phyloP scores from a whole-genome alignment of 2,888 invertebrate genomes.

The Neoscelio sp. region DNA sequence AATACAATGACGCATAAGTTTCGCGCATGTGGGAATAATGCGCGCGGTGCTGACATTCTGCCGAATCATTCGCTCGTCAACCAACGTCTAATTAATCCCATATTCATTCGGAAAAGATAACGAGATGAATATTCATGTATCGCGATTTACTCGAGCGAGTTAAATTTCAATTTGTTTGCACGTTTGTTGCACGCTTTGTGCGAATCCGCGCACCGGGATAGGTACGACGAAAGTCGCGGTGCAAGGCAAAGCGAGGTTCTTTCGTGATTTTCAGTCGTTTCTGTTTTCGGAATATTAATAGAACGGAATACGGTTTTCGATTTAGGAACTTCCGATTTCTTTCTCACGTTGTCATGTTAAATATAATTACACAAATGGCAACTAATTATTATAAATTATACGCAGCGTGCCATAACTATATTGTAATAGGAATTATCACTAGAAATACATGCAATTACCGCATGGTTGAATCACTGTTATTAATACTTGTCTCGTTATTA shows the following conservation, averaged over 20 bases:
- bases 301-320: too few species aligned
- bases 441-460: conserved; percentile 45
- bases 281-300: too few species aligned
- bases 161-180: conserved; percentile 27
- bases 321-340: too few species aligned
- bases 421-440: conserved; percentile 51
- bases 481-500: conserved; percentile 36
- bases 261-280: too few species aligned
- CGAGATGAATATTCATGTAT: conserved; percentile 23
- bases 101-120: conserved; percentile 38
- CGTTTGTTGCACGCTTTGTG: too few species aligned
- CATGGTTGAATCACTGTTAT: conserved; percentile 51
- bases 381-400: conserved; percentile 55
- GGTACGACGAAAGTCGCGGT: too few species aligned
- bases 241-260: too few species aligned
- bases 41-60: conserved; percentile 41
- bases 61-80: conserved; percentile 63
- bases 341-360: neutral
- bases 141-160: conserved; percentile 24
- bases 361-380: conserved; percentile 24
- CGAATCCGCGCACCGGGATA: too few species aligned
- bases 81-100: conserved; percentile 55
- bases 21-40: conserved; percentile 52
- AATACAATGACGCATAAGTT: conserved; percentile 66
- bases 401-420: conserved; percentile 29